Base-by-base conservation (phyloP, 1,140 invertebrate species). In the Lepidurus arcticus region DNA sequence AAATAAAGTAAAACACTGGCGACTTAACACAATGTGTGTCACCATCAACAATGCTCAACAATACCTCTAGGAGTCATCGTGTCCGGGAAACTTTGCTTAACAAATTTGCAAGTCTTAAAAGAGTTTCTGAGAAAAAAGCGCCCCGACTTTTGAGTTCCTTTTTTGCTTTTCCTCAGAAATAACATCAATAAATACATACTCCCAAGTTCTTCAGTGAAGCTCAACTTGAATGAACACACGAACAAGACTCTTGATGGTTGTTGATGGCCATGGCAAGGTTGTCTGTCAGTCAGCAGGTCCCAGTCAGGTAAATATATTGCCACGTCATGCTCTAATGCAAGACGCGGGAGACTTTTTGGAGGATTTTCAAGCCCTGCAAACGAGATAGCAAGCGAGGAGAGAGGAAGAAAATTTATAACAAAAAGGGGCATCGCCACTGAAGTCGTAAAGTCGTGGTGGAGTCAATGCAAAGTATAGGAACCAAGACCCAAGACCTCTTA, bases 391-490 rank as follows among this genome's bases (percentile, higher is more conserved):
- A 4, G 34, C 34, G 34, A 34, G 34, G 34, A 34, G 34, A 34
- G 26, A 65, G 16, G 16, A 21, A 65, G 53, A 16, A 21, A 65
- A 65, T 65, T n/a, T n/a, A n/a, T 65, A n/a, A 65, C 16, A 13
- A 65, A 65, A 65, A 65, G 53, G 53, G 53, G 53, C 53, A 65
- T 11, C 53, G 53, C 53, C 53, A 65, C 16, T 65, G 21, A 65
- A 65, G 53, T 65, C 21, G 53, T 65, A 65, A 65, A 65, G 53
- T 65, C 53, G 53, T 65, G n/a, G 21, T 4, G 53, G 53, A 65
- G 53, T 65, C 53, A 13, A 65, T 65, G 53, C 21, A 65, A 65
- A 13, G 16, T 21, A 65, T 13, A 65, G 21, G 21, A 65, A 65
- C 53, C 53, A 16, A 65, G 21, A 65, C 21, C 34, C 34, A 65